Evolutionary conservation across 2,888 invertebrate species (phyloP).

Genomic region (Pseudanteris insignis): DNA sequence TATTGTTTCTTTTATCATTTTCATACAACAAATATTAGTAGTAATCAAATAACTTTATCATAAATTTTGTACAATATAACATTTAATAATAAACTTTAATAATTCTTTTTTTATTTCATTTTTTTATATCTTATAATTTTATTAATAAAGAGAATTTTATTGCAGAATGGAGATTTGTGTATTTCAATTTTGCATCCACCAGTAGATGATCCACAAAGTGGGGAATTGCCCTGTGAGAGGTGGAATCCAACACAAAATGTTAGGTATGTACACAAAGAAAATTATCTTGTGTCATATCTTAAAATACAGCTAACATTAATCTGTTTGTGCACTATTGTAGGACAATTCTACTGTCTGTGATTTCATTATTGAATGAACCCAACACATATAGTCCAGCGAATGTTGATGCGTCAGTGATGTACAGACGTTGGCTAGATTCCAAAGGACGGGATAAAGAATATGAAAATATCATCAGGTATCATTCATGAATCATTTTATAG

Average conservation of each 20-base stretch:
- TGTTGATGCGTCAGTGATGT: constrained; percentile 99
- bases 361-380: constrained; percentile 98
- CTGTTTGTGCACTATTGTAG: constrained; percentile 66
- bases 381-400: constrained; percentile 99
- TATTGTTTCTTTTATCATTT: too few species aligned
- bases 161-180: constrained; percentile 96
- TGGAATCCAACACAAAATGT: constrained; percentile 99
- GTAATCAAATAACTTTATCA: too few species aligned
- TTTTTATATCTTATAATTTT: too few species aligned
- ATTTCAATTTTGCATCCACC: constrained; percentile 99
- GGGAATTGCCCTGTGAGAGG: constrained; percentile 97
- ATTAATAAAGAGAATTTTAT: too few species aligned
- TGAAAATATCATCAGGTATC: constrained; percentile 97
- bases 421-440: constrained; percentile 97
- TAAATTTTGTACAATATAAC: too few species aligned
- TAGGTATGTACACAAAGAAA: constrained; percentile 71
- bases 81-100: too few species aligned
- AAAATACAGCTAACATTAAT: constrained; percentile 33
- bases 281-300: constrained; percentile 21
- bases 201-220: constrained; percentile 98
- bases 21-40: too few species aligned
- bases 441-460: constrained; percentile 98
- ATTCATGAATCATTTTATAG: too few species aligned
- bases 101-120: too few species aligned
- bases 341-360: constrained; percentile 97